Evolutionary conservation across 2,888 invertebrate species (phyloP), one percentile per base, ranked within the genome.

Genomic region (Patella pellucida): DNA sequence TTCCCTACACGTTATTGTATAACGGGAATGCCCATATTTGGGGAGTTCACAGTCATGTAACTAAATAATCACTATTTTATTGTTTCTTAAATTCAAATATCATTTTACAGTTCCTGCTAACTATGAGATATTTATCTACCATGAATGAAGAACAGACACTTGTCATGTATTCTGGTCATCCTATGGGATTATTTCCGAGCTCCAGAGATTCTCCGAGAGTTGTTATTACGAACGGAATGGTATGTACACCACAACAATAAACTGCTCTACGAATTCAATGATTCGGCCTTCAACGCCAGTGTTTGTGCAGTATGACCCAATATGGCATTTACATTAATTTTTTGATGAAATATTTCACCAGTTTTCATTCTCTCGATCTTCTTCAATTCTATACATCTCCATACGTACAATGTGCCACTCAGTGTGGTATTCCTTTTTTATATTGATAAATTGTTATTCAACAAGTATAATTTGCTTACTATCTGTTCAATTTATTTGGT

Each of bases 191-290:
- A 16, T 94, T 93, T 84, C 93, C 93, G 1, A 91, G 92, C 74
- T 83, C 83, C 14, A 74, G 85, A 1, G 78, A 85, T 12, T 90
- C 92, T 1, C 93, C 94, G 11, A 86, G 93, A 75, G 87, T 93
- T 41, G 92, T 94, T 75, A 93, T 94, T 76, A 93, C 93, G 31
- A 94, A 94, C 86, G 94, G 94, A 78, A 93, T 94, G 93, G 93
- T 92, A 79, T 78, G 85, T 41, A 41, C 9, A 1, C 1, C 41
- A 41, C 41, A 41, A 7, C 41, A 41, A 41, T 41, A 41, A 41
- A 41, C 41, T 41, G 4, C 0, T 41, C 41, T 9, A 7, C 9
- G 7, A 41, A 41, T 41, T 41, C 41, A 41, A 7, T 41, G 41
- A 41, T 41, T 41, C 9, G 41, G 41, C 1, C 41, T 41, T 9